phyloP scores from a whole-genome alignment of 1,140 invertebrate species.

The Panonychus citri region DNA sequence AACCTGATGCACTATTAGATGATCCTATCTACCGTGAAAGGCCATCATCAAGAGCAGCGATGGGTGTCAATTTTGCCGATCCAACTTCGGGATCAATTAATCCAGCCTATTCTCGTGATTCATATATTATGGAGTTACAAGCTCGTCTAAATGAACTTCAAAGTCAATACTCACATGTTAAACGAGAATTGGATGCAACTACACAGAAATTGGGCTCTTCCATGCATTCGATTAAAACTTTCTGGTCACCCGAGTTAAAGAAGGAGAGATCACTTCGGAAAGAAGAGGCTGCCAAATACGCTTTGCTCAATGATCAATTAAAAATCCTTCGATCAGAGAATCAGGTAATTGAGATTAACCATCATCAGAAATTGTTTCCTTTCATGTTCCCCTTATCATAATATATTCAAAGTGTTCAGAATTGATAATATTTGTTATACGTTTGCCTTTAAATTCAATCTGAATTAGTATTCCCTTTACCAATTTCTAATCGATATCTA shows the following conservation, averaged over 20 bases:
- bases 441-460: no score
- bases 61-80: neutral
- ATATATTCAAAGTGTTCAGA: no score
- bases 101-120: constrained; percentile 9
- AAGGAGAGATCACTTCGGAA: constrained; percentile 86
- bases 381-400: no score
- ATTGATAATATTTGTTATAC: no score
- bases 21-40: neutral
- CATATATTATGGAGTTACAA: constrained; percentile 61
- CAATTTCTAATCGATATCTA: no score
- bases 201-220: constrained; percentile 94
- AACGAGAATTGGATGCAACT: constrained; percentile 84
- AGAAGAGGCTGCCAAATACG: constrained; percentile 92
- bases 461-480: no score
- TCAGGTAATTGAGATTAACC: constrained; percentile 44
- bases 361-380: no score
- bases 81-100: neutral
- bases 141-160: constrained; percentile 83
- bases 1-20: neutral
- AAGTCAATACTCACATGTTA: constrained; percentile 79
- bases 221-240: constrained; percentile 98
- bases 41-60: no score
- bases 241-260: constrained; percentile 97
- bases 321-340: constrained; percentile 89
- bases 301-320: constrained; percentile 84